Evolutionary conservation across 2,113 vertebrate genomes (phyloP).

Genomic region (Heterotis niloticus): DNA sequence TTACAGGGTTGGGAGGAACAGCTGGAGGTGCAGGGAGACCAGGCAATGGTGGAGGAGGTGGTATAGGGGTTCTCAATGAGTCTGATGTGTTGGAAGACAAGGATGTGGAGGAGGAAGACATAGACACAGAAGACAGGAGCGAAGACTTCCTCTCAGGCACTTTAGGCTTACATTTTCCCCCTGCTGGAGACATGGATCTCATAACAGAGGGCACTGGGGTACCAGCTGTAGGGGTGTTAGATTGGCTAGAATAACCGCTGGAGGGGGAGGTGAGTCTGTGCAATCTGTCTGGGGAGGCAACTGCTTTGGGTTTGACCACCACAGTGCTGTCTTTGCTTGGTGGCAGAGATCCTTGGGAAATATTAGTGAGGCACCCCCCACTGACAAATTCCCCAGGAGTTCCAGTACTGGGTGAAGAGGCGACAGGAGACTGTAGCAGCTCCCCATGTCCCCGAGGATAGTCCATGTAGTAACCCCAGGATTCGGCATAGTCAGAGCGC

Average conservation of each 20-base stretch:
- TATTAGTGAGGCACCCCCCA: conserved; percentile 54
- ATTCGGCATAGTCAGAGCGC: conserved; percentile 85
- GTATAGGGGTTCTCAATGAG: conserved; percentile 62
- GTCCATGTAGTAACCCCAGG: conserved; percentile 89
- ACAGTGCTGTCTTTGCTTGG: conserved; percentile 47
- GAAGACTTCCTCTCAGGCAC: conserved; percentile 96
- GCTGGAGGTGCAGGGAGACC: not conserved
- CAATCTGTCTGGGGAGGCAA: conserved; percentile 80
- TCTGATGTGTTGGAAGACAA: conserved; percentile 90
- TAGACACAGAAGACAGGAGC: conserved; percentile 81
- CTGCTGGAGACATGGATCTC: conserved; percentile 75
- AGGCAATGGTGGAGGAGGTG: conserved; percentile 48
- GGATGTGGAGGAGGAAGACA: conserved; percentile 91
- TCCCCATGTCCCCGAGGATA: conserved; percentile 65
- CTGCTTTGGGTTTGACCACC: conserved; percentile 67
- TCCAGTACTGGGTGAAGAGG: conserved; percentile 41
- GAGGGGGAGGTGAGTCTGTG: conserved; percentile 90
- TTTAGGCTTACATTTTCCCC: conserved; percentile 76
- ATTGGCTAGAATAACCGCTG: conserved; percentile 96
- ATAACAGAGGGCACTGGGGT: conserved; percentile 84
- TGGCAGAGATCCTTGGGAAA: conserved; percentile 50
- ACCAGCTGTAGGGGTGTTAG: conserved; percentile 90
- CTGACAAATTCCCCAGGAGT: conserved; percentile 58
- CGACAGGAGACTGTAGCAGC: conserved; percentile 55
- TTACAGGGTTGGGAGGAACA: conserved; percentile 29